Base-by-base conservation (phyloP, 2,888 invertebrate genomes). In the Coleophora deauratella region DNA sequence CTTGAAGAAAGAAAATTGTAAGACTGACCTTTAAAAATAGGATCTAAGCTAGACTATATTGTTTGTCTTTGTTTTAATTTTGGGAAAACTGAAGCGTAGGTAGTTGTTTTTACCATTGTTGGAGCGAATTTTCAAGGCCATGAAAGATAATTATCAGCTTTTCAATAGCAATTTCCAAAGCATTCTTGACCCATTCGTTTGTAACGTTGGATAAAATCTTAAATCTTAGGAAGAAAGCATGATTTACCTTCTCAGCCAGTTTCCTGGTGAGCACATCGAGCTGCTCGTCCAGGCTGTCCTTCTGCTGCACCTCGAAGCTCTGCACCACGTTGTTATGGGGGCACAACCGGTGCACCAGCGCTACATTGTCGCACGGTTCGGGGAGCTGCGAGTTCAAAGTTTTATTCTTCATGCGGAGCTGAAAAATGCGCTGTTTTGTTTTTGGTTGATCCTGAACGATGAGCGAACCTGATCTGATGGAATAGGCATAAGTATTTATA, bases 201-300 rank as follows among this genome's bases (percentile, higher is more conserved):
- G n/a, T n/a, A n/a, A n/a, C n/a, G n/a, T n/a, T n/a, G n/a, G n/a
- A n/a, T n/a, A n/a, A n/a, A n/a, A n/a, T n/a, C n/a, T n/a, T n/a
- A n/a, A n/a, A n/a, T n/a, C n/a, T n/a, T n/a, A n/a, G n/a, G n/a
- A n/a, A n/a, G n/a, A n/a, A n/a, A n/a, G n/a, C n/a, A 21, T 21
- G 32, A 10, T 9, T 11, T 50, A 81, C 84, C 72, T 81, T 84
- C 39, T 82, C 82, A 47, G 84, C 84, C 1, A 84, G 73, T 51
- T 81, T 78, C 55, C 69, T 68, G 9, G 84, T 76, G 35, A 84
- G 75, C 1, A 68, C 60, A 40, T 84, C 80, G 1, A 84, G 71
- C 35, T 82, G 81, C 34, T 78, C 79, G 42, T 84, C 84, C 9
- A 84, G 64, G 39, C 80, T 81, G 56, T 84, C 84, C 52, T 82